Evolutionary conservation across 2,113 vertebrate species (phyloP).

Genomic region (Cynopterus brachyotis): DNA sequence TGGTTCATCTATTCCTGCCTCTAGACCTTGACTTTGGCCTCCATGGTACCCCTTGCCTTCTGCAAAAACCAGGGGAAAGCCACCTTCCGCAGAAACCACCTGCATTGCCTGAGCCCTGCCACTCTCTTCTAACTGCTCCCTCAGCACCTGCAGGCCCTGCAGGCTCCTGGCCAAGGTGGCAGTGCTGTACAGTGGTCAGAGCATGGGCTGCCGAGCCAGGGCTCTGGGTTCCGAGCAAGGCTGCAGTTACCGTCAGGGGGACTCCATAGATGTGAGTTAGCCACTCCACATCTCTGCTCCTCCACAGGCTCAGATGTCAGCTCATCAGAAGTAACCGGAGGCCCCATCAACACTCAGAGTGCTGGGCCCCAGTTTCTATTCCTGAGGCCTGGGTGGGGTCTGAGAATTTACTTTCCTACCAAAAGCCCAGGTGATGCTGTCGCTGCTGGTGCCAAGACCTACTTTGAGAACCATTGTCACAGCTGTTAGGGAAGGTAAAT

Average conservation of each 20-base stretch:
- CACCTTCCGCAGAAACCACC: neutral
- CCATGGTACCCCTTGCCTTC: neutral
- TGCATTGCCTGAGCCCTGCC: accelerated
- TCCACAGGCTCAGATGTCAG: neutral
- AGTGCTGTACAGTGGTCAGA: accelerated
- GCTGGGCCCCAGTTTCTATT: neutral
- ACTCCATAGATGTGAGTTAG: neutral
- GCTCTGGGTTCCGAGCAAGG: neutral
- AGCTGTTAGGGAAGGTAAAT: neutral
- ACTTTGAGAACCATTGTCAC: neutral
- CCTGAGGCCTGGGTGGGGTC: neutral
- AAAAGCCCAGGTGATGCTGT: neutral
- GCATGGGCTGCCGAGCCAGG: neutral
- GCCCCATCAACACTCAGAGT: neutral
- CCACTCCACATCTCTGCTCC: neutral
- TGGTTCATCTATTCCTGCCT: neutral
- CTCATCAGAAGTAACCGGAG: neutral
- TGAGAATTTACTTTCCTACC: neutral
- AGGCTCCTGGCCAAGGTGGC: too few species aligned
- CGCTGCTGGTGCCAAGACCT: neutral
- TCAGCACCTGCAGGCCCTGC: accelerated
- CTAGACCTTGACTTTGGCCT: neutral
- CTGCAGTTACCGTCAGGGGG: neutral
- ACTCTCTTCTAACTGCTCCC: neutral
- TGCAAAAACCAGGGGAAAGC: neutral